Percentiles rank a stretch among this genome's conserved stretches.
Evolutionary conservation across 2,113 vertebrate genomes (phyloP).

Genomic region (Zapus hudsonius): DNA sequence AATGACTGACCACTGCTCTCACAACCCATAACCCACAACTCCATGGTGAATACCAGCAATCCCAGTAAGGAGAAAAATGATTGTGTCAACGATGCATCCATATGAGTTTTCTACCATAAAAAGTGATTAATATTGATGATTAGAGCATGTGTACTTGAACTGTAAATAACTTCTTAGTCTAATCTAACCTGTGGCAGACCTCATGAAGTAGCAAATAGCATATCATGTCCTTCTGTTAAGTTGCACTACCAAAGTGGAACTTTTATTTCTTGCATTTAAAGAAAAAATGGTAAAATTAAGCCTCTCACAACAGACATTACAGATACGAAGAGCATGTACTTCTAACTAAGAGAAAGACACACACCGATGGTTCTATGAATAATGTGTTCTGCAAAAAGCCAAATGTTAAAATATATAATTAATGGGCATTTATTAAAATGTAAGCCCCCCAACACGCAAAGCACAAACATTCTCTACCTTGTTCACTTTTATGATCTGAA

Average conservation of each 20-base stretch:
- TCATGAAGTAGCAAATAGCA: background rate
- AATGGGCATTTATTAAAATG: background rate
- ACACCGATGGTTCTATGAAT: background rate
- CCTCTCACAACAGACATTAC: background rate
- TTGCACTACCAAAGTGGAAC: background rate
- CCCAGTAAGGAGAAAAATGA: no score
- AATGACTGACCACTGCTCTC: no score
- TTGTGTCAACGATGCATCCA: no score
- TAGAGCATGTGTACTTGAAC: background rate
- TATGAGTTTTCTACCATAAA: no score
- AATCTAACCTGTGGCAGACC: background rate
- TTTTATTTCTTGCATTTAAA: background rate
- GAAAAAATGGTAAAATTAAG: background rate
- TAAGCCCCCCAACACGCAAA: background rate
- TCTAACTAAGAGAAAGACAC: background rate
- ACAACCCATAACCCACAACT: no score
- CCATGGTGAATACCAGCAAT: no score
- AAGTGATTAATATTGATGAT: background rate
- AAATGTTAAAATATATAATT: conserved; percentile 23
- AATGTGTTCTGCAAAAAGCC: no score
- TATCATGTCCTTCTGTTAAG: background rate
- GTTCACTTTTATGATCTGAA: background rate
- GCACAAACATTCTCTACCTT: background rate
- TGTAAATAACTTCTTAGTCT: background rate
- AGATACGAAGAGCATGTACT: background rate